Percentiles rank a stretch among this genome's conserved stretches.
Evolutionary conservation across 2,888 invertebrate genomes (phyloP).

Genomic region (Drosophila anceps): DNA sequence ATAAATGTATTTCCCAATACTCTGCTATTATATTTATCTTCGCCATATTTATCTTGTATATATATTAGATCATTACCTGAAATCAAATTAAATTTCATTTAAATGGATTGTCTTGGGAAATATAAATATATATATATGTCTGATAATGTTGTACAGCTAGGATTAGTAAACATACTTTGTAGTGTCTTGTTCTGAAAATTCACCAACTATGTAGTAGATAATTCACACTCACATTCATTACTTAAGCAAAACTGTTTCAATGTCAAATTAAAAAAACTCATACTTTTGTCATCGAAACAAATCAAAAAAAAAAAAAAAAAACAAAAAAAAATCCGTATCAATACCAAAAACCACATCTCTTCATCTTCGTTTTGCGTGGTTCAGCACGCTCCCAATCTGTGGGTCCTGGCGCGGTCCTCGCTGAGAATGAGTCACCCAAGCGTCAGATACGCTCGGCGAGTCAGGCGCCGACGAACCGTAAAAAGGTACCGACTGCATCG

Average conservation of each 20-base stretch:
- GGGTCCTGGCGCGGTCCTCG: conserved; percentile 87
- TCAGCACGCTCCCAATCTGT: conserved; percentile 90
- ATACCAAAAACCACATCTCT: conserved; percentile 49
- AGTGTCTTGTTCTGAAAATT: conserved; percentile 26
- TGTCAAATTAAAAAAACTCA: conserved; percentile 64
- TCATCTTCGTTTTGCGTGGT: conserved; percentile 49
- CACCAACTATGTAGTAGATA: conserved; percentile 17
- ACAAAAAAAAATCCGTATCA: conserved; percentile 38
- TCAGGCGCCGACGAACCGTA: conserved; percentile 86
- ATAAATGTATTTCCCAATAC: neutral
- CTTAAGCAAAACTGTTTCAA: conserved; percentile 17
- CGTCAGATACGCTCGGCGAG: conserved; percentile 88
- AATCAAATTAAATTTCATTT: neutral
- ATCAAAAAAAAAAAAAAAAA: conserved; percentile 37
- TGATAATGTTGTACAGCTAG: conserved; percentile 19
- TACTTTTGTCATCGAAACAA: conserved; percentile 71
- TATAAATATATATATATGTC: conserved; percentile 5
- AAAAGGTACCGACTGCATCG: conserved; percentile 86
- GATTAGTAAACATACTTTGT: conserved; percentile 31
- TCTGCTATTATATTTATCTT: neutral
- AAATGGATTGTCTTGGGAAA: neutral
- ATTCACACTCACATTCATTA: conserved; percentile 34
- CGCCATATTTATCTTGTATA: neutral
- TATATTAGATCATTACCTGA: neutral
- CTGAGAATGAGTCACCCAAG: conserved; percentile 91